phyloP scores from a whole-genome alignment of 2,113 vertebrate genomes.

The Oryzias woworae region DNA sequence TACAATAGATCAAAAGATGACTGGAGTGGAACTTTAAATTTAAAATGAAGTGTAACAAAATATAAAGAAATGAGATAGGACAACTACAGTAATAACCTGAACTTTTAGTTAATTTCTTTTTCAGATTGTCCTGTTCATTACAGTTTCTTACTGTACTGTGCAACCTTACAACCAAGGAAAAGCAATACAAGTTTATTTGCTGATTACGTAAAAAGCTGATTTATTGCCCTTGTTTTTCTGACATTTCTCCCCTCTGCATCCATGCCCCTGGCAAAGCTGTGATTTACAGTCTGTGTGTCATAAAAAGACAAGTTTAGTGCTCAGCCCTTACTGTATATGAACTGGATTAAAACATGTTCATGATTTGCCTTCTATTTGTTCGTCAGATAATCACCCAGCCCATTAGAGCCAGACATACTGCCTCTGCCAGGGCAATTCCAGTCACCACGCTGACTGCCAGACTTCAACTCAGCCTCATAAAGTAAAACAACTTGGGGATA shows the following conservation, averaged over 20 bases:
- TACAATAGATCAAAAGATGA: too few relatives aligned
- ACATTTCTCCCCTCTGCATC: constrained; percentile 22
- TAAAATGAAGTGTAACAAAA: too few relatives aligned
- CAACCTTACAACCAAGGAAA: neutral
- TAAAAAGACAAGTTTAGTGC: constrained; percentile 54
- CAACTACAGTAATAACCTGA: too few relatives aligned
- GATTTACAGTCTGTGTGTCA: constrained; percentile 38
- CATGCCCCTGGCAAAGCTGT: constrained; percentile 15
- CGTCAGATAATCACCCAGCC: constrained; percentile 63
- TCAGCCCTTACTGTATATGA: constrained; percentile 41
- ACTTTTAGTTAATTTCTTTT: too few relatives aligned
- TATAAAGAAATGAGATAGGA: too few relatives aligned
- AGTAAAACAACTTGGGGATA: constrained; percentile 49
- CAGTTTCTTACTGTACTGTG: too few relatives aligned
- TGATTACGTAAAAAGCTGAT: constrained; percentile 16
- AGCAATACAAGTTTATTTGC: neutral
- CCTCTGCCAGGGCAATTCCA: constrained; percentile 42
- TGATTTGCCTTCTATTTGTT: constrained; percentile 49
- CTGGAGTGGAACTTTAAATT: too few relatives aligned
- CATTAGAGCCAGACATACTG: constrained; percentile 58
- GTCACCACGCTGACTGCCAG: constrained; percentile 38
- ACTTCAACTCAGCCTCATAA: constrained; percentile 35
- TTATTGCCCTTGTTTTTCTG: constrained; percentile 20
- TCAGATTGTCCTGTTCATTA: too few relatives aligned
- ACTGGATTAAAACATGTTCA: constrained; percentile 44